phyloP scores from a whole-genome alignment of 2,797 vertebrate species.

The Artibeus lituratus region DNA sequence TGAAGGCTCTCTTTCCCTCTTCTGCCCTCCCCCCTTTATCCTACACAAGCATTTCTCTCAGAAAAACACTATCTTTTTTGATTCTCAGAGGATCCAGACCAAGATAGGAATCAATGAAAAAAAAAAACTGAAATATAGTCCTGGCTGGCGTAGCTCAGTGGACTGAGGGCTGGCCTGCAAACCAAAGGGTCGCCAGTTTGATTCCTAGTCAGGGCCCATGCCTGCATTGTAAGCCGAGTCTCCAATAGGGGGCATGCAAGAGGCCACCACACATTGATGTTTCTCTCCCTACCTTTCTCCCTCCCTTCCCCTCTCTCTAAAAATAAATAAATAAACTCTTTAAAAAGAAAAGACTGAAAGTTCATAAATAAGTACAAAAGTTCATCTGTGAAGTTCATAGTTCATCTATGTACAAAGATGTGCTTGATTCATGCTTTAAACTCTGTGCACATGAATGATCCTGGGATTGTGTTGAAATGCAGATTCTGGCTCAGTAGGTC shows the following conservation, averaged over 20 bases:
- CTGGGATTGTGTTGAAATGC: background rate
- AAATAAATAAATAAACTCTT: too few species aligned
- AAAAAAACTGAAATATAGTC: background rate
- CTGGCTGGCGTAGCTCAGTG: too few species aligned
- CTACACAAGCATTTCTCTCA: background rate
- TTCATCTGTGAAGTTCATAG: too few species aligned
- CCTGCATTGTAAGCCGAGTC: too few species aligned
- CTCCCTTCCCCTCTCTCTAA: too few species aligned
- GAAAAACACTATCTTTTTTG: background rate
- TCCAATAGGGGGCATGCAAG: too few species aligned
- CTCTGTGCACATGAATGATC: background rate
- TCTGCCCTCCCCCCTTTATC: background rate
- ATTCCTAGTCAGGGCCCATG: too few species aligned
- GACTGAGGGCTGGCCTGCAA: too few species aligned
- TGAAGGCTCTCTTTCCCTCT: background rate
- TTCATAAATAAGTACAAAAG: background rate
- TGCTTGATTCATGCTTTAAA: background rate
- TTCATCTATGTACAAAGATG: background rate
- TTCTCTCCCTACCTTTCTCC: too few species aligned
- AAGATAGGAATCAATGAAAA: background rate
- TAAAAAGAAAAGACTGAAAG: background rate
- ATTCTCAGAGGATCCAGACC: constrained; percentile 25
- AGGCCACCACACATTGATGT: too few species aligned
- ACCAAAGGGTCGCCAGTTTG: too few species aligned
- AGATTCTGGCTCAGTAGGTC: background rate